Percentiles rank a stretch among this genome's conserved stretches.
phyloP scores from a whole-genome alignment of 2,113 vertebrate species.

The Neomonachus schauinslandi region DNA sequence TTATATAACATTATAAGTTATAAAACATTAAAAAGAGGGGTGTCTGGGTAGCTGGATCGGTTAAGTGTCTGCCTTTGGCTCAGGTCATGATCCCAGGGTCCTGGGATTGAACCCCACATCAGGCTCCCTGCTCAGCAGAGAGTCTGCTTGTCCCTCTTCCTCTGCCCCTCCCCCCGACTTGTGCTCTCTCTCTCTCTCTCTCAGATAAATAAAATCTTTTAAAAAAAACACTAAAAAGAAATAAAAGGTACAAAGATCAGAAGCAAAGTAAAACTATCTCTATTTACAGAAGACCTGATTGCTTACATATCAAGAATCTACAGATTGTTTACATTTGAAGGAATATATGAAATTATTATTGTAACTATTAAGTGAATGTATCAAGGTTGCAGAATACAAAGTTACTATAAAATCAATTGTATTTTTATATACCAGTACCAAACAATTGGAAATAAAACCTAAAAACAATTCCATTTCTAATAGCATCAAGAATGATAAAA shows the following conservation, averaged over 20 bases:
- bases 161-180: neutral
- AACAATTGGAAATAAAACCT: neutral
- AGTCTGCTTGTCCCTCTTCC: neutral
- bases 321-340: neutral
- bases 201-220: neutral
- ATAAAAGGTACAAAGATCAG: neutral
- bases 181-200: neutral
- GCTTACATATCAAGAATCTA: neutral
- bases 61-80: neutral
- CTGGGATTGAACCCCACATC: neutral
- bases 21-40: neutral
- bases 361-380: neutral
- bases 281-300: neutral
- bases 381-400: neutral
- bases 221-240: neutral
- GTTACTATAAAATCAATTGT: neutral
- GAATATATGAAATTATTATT: neutral
- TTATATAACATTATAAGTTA: neutral
- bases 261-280: neutral
- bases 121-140: no score
- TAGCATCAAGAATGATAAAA: neutral
- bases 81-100: neutral
- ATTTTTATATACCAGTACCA: neutral
- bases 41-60: neutral
- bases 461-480: neutral